A percentile compares a stretch with the other conserved stretches of the same genome.
These are phyloP conservation scores for Rhinolophus sinicus DNA, from an alignment of 2,113 vertebrate genomes.

Conservation along the genomic window DNA sequence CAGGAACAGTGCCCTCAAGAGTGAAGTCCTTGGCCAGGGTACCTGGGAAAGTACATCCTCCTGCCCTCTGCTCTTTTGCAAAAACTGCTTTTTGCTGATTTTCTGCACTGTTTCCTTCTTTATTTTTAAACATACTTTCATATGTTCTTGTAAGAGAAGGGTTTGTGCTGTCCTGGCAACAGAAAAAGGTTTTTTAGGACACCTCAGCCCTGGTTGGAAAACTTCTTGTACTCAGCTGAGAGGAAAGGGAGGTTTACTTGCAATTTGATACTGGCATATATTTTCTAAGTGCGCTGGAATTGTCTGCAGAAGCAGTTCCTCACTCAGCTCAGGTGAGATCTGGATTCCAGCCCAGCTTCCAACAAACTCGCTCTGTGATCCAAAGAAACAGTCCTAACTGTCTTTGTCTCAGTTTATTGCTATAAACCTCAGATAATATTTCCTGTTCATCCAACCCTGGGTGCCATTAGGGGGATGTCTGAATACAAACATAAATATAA, in stretches of 20 bases:
- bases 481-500: background rate
- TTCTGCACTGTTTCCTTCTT: constrained; percentile 66
- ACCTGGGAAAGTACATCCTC: background rate
- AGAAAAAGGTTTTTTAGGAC: constrained; percentile 32
- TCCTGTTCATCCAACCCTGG: too few relatives aligned
- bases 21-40: background rate
- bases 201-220: background rate
- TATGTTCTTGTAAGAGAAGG: background rate
- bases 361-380: background rate
- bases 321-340: background rate
- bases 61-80: background rate
- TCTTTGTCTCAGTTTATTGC: background rate
- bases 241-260: background rate
- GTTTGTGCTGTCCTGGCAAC: background rate
- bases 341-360: background rate
- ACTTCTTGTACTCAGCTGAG: background rate
- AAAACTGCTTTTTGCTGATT: constrained; percentile 56
- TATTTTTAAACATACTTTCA: constrained; percentile 62
- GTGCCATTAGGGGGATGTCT: background rate
- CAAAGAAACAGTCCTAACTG: background rate
- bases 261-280: background rate
- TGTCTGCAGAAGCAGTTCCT: too few relatives aligned
- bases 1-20: fast-evolving
- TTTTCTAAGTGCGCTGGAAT: background rate
- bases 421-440: background rate